phyloP scores from a whole-genome alignment of 2,888 invertebrate species.

The Creontiades dilutus region DNA sequence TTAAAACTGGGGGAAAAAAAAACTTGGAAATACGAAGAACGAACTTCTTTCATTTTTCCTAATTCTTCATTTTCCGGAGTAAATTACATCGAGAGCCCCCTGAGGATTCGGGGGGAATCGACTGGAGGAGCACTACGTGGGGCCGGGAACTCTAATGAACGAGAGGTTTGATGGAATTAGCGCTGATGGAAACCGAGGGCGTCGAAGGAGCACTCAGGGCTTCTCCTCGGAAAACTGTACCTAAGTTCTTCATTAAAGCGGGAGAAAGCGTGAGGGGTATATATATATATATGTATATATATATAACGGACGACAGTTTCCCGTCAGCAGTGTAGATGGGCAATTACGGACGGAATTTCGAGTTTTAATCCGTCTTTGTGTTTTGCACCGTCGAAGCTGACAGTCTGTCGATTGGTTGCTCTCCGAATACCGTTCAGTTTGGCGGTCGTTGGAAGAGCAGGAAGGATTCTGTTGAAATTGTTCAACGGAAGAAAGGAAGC shows the following conservation, averaged over 20 bases:
- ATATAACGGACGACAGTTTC: too few species aligned
- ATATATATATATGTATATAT: neutral
- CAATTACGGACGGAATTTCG: too few species aligned
- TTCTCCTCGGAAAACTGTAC: neutral
- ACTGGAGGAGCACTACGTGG: neutral
- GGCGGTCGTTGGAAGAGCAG: too few species aligned
- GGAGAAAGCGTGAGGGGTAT: neutral
- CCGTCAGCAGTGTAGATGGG: too few species aligned
- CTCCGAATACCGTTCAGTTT: too few species aligned
- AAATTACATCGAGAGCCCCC: neutral
- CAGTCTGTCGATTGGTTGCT: too few species aligned
- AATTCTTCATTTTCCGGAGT: neutral
- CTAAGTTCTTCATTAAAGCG: constrained; percentile 6
- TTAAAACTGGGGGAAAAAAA: neutral
- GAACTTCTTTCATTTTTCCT: neutral
- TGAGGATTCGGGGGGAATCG: neutral
- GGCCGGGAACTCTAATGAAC: constrained; percentile 8
- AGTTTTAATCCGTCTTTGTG: too few species aligned
- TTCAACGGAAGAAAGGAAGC: too few species aligned
- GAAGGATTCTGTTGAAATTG: too few species aligned
- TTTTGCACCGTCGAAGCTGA: too few species aligned
- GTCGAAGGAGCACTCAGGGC: neutral
- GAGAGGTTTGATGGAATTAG: constrained; percentile 10
- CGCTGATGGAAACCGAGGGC: constrained; percentile 7
- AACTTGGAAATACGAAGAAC: neutral